Conservation (phyloP, 2,888 invertebrate species). For the Apotomis turbidana region DNA sequence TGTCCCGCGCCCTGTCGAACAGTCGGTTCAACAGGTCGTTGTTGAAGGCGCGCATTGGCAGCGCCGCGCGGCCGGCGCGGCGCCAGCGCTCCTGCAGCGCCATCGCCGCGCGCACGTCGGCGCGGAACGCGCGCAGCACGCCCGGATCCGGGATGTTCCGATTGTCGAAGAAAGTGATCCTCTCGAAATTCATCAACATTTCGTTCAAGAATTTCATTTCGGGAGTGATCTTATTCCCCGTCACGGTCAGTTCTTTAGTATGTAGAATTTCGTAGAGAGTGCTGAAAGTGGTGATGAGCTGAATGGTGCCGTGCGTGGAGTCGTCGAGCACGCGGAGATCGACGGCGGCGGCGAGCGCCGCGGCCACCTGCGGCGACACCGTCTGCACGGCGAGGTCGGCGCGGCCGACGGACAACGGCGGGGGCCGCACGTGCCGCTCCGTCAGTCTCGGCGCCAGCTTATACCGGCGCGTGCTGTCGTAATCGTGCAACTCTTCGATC, state of each 20-base stretch:
- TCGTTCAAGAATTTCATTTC: slow-evolving; percentile 8
- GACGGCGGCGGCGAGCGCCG: slow-evolving; percentile 13
- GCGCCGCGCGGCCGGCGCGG: neutral
- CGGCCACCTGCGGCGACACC: slow-evolving; percentile 7
- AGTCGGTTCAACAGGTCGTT: slow-evolving; percentile 24
- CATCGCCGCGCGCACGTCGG: slow-evolving; percentile 2
- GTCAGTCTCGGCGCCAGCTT: slow-evolving; percentile 5
- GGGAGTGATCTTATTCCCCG: neutral
- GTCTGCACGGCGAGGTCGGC: slow-evolving; percentile 15
- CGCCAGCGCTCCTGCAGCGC: slow-evolving; percentile 19
- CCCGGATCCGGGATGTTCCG: neutral
- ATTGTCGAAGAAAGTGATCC: neutral
- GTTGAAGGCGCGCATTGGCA: slow-evolving; percentile 24
- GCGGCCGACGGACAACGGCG: neutral
- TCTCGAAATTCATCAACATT: slow-evolving; percentile 3
- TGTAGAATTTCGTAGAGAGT: slow-evolving; percentile 16
- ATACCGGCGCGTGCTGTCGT: slow-evolving; percentile 6
- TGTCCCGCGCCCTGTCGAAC: neutral
- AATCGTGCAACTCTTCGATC: slow-evolving; percentile 19
- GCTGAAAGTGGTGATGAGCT: slow-evolving; percentile 4
- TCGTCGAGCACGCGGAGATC: slow-evolving; percentile 14
- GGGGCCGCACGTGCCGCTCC: neutral
- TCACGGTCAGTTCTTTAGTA: neutral
- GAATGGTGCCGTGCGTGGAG: slow-evolving; percentile 5
- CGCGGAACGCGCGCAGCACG: slow-evolving; percentile 5